Conservation (phyloP, 2,888 invertebrate genomes). For the Cryptops parisi region DNA sequence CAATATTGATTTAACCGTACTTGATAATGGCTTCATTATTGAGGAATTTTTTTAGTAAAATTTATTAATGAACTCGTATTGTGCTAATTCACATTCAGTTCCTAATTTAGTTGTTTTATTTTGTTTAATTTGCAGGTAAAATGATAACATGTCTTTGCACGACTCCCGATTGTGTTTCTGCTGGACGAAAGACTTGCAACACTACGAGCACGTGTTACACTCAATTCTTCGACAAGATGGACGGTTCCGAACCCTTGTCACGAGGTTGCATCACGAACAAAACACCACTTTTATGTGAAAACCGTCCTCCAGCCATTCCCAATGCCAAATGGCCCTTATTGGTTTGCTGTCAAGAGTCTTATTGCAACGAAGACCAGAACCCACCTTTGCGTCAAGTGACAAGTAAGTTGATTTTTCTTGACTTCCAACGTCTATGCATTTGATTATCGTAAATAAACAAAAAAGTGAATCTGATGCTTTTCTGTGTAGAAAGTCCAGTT, state of each 20-base stretch:
- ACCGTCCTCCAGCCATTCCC: constrained; percentile 27
- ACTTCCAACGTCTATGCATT: no score
- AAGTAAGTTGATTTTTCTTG: no score
- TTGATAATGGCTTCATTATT: no score
- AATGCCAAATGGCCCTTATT: constrained; percentile 30
- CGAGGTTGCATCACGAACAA: constrained; percentile 31
- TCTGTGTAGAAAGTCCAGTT: no score
- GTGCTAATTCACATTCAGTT: no score
- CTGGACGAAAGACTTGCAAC: constrained; percentile 25
- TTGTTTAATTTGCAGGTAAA: constrained; percentile 19
- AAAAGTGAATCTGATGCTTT: no score
- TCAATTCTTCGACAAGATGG: constrained; percentile 28
- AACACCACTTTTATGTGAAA: constrained; percentile 33
- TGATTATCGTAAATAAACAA: no score
- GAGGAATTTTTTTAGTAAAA: no score
- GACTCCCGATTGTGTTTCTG: constrained; percentile 28
- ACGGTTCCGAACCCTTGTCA: constrained; percentile 25
- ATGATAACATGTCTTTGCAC: constrained; percentile 29
- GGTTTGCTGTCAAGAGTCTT: constrained; percentile 30
- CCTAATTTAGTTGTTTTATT: no score
- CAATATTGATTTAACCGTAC: no score
- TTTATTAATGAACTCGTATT: no score
- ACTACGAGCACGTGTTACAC: constrained; percentile 33
- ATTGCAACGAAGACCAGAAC: constrained; percentile 30
- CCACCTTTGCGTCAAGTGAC: no score